Conservation (phyloP, 2,888 invertebrate genomes). For the Caenorhabditis doughertyi region DNA sequence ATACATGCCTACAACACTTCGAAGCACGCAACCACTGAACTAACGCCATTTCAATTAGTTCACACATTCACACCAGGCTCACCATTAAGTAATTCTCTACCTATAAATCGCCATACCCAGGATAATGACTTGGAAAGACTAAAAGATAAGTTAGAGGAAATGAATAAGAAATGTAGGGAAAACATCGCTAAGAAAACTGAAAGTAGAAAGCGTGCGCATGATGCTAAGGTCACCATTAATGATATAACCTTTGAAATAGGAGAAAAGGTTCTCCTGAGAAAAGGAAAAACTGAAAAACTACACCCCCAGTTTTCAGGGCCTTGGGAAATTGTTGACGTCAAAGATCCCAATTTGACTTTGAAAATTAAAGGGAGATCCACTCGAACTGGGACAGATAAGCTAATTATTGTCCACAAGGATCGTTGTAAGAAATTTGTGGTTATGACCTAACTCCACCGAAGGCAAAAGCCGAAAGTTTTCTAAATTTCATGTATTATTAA, state of each 20-base stretch:
- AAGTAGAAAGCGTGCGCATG: neutral
- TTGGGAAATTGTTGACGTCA: neutral
- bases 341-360: neutral
- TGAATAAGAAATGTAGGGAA: neutral
- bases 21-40: neutral
- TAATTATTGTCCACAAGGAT: neutral
- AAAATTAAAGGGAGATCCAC: neutral
- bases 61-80: constrained; percentile 1
- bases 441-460: no score
- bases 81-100: neutral
- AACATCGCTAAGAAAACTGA: neutral
- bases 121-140: neutral
- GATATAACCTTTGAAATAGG: neutral
- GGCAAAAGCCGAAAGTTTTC: no score
- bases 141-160: neutral
- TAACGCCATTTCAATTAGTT: neutral
- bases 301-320: neutral
- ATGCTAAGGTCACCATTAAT: neutral
- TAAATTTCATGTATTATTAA: no score
- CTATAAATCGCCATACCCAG: neutral
- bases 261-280: neutral
- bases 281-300: neutral
- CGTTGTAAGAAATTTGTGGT: neutral
- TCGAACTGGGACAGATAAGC: neutral
- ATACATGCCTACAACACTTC: neutral